Evolutionary conservation across 2,113 vertebrate genomes (phyloP).

Genomic region (Alouatta palliata): DNA sequence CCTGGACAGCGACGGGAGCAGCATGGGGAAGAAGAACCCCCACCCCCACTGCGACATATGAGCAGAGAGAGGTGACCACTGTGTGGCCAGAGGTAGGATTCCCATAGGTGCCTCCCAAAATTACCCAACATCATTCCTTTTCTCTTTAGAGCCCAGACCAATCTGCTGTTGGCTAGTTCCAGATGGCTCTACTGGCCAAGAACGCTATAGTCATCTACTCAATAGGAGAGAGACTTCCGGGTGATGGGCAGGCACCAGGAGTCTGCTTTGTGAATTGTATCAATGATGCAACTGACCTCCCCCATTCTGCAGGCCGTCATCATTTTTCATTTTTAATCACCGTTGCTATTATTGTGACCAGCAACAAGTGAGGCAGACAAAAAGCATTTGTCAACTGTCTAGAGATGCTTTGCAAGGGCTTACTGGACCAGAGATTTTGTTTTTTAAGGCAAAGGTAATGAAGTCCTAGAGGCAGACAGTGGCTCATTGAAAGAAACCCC

Average conservation of each 20-base stretch:
- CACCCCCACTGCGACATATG: fast-evolving
- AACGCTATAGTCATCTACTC: neutral
- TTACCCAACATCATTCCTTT: neutral
- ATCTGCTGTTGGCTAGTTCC: neutral
- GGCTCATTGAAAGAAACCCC: neutral
- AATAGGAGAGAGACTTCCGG: neutral
- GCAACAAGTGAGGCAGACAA: neutral
- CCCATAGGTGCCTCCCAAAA: neutral
- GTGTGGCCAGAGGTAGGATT: neutral
- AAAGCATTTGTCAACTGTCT: neutral
- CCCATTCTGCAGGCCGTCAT: neutral
- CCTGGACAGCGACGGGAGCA: fast-evolving
- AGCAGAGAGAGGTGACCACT: neutral
- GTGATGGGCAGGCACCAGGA: fast-evolving
- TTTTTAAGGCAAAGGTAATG: neutral
- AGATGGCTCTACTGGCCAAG: neutral
- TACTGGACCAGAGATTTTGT: neutral
- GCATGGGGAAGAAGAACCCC: neutral
- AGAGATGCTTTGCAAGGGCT: neutral
- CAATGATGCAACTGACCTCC: neutral
- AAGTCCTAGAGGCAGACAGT: neutral
- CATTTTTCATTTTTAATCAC: neutral
- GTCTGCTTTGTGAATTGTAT: neutral
- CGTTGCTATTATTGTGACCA: neutral
- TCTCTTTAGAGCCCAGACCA: neutral